Percentiles rank a stretch among this genome's conserved stretches.
Evolutionary conservation across 2,888 invertebrate genomes (phyloP).

Genomic region (Onthophagus sagittarius): DNA sequence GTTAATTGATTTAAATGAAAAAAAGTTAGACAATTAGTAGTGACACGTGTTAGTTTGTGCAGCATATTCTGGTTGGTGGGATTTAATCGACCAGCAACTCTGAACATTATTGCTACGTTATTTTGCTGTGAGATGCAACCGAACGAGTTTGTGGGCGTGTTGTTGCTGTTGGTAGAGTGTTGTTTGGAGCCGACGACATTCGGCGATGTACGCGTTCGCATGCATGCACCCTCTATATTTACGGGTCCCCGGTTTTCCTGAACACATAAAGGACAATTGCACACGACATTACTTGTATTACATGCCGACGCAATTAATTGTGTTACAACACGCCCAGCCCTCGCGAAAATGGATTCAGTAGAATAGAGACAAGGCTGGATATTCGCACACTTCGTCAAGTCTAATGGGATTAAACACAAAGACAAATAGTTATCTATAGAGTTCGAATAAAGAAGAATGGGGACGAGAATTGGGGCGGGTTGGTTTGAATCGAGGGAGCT

Average conservation of each 20-base stretch:
- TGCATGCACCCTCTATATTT: neutral
- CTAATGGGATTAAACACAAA: neutral
- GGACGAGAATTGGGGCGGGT: too few species aligned
- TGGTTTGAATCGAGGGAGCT: too few species aligned
- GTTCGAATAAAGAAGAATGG: too few species aligned
- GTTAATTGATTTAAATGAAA: conserved; percentile 3
- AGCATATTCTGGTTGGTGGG: neutral
- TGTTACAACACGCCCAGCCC: neutral
- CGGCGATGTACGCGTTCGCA: neutral
- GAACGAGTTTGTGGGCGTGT: conserved; percentile 3
- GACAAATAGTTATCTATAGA: neutral
- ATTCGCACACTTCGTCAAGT: neutral
- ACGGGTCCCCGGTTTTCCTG: neutral
- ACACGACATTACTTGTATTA: conserved; percentile 3
- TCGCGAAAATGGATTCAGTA: neutral
- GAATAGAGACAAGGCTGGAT: neutral
- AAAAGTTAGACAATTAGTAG: neutral
- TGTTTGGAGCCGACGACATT: neutral
- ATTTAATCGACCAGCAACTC: conserved; percentile 6
- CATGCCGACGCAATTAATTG: neutral
- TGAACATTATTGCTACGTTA: conserved; percentile 1
- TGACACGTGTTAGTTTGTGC: too few species aligned
- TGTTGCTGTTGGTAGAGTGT: neutral
- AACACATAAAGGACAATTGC: conserved; percentile 12
- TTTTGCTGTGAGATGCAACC: conserved; percentile 9